Evolutionary conservation across 2,888 invertebrate species (phyloP).

Genomic region (Tetragonisca angustula): DNA sequence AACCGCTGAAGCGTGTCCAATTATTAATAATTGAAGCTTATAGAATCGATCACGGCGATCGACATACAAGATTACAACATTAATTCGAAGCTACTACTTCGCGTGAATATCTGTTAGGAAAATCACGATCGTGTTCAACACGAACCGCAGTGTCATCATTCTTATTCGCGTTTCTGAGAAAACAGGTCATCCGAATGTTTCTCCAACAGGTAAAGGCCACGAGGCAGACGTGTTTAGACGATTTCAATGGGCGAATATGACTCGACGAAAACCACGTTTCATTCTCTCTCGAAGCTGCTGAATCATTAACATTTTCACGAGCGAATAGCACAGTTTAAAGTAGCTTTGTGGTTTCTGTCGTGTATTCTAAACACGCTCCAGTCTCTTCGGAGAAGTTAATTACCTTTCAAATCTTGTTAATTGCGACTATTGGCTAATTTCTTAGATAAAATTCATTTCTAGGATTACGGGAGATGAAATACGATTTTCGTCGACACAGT

Average conservation of each 20-base stretch:
- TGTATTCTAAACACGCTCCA: background rate
- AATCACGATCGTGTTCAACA: background rate
- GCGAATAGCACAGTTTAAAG: background rate
- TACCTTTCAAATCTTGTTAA: background rate
- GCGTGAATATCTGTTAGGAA: background rate
- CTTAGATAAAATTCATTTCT: background rate
- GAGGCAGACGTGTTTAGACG: background rate
- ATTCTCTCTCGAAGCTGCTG: background rate
- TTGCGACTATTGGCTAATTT: too few species aligned
- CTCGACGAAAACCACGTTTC: conserved; percentile 2
- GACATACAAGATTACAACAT: background rate
- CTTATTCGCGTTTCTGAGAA: background rate
- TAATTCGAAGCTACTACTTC: background rate
- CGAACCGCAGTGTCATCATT: background rate
- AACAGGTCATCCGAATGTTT: conserved; percentile 14
- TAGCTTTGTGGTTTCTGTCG: background rate
- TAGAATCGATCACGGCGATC: background rate
- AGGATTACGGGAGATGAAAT: background rate
- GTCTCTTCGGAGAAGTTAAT: background rate
- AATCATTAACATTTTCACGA: background rate
- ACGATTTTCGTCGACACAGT: rapidly evolving
- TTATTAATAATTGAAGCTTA: conserved; percentile 8
- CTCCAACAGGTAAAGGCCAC: background rate
- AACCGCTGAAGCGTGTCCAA: conserved; percentile 1
- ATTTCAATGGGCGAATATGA: conserved; percentile 1